phyloP scores from a whole-genome alignment of 92 coral and sea anemone species.

The Zoanthus sociatus region DNA sequence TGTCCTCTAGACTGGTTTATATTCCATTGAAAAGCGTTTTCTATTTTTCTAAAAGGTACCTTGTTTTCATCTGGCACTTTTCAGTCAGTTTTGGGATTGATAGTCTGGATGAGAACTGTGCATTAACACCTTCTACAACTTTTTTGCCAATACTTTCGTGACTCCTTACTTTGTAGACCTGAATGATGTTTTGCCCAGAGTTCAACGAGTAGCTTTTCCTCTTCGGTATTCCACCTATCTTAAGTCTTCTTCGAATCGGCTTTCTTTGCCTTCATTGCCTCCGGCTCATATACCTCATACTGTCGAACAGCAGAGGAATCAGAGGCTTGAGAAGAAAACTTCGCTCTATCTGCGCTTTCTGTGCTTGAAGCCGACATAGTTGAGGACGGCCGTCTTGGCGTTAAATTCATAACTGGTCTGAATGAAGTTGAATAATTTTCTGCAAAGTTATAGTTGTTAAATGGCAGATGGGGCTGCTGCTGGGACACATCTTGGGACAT shows the following conservation, averaged over 20 bases:
- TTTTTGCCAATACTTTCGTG: constrained; percentile 11
- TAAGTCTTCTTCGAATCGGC: constrained; percentile 20
- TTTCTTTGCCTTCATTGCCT: constrained; percentile 18
- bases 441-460: constrained; percentile 29
- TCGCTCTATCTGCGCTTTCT: constrained; percentile 15
- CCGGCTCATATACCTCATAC: constrained; percentile 5
- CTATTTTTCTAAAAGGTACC: background rate
- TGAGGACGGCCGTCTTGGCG: constrained; percentile 25
- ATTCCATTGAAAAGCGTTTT: background rate
- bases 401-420: constrained; percentile 15
- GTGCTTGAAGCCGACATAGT: constrained; percentile 22
- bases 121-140: background rate
- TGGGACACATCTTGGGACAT: constrained; percentile 32
- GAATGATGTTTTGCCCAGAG: constrained; percentile 21
- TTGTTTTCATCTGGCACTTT: constrained; percentile 6
- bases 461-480: constrained; percentile 34
- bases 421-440: constrained; percentile 8
- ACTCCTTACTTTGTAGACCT: constrained; percentile 3
- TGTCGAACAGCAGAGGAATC: constrained; percentile 10
- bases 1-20: background rate
- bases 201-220: constrained; percentile 12
- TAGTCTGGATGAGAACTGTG: too few species aligned
- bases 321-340: background rate
- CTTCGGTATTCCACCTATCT: constrained; percentile 18
- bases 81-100: background rate